Evolutionary conservation across 2,888 invertebrate genomes (phyloP).

Genomic region (Epinotia bilunana): DNA sequence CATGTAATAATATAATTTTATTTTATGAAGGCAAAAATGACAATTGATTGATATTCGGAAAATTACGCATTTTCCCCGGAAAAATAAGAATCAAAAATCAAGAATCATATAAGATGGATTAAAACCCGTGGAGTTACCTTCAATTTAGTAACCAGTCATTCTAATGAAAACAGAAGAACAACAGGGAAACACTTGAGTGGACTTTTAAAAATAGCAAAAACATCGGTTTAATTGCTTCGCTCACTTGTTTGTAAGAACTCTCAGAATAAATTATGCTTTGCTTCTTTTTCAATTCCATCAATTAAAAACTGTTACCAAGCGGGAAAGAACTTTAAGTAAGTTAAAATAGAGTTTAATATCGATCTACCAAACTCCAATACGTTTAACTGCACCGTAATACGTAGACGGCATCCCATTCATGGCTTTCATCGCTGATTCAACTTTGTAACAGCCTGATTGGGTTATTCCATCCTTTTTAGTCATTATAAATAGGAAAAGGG

Average conservation of each 20-base stretch:
- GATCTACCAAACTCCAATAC: neutral
- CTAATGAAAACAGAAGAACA: neutral
- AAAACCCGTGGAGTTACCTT: no score
- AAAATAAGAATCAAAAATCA: no score
- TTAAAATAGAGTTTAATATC: neutral
- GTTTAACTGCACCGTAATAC: neutral
- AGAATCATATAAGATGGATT: no score
- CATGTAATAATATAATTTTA: no score
- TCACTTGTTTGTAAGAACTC: constrained; percentile 4
- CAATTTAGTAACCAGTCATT: no score
- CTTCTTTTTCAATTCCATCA: neutral
- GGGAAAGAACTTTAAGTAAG: neutral
- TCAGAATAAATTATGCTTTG: neutral
- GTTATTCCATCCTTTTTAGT: constrained; percentile 17
- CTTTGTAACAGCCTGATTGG: constrained; percentile 17
- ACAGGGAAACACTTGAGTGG: no score
- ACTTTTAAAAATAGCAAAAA: no score
- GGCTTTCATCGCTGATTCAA: constrained; percentile 10
- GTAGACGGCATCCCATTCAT: constrained; percentile 7
- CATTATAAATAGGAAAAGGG: constrained; percentile 12
- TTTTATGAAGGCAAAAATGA: no score
- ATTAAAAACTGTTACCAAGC: neutral
- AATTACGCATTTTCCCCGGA: no score
- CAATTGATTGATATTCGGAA: no score
- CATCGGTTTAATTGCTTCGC: neutral